These are phyloP conservation scores for Ictidomys tridecemlineatus DNA, from an alignment of 2,113 vertebrate genomes.

Conservation along the genomic window DNA sequence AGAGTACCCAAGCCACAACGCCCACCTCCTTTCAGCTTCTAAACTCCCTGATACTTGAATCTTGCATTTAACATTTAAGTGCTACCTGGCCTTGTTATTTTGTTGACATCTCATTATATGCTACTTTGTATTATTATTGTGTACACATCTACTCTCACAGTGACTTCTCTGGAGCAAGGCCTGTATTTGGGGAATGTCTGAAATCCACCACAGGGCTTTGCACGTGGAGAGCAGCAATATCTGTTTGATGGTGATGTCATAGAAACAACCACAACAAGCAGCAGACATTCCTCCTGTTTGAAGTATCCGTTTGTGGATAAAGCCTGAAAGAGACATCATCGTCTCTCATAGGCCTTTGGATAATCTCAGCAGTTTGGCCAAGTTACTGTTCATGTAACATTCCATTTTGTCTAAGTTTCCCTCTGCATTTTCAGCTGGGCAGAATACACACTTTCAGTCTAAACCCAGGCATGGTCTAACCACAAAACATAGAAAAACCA, in stretches of 20 bases:
- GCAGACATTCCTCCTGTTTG: constrained; percentile 15
- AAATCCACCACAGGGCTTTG: neutral
- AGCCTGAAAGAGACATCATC: constrained; percentile 39
- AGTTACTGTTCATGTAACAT: constrained; percentile 62
- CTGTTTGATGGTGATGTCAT: constrained; percentile 60
- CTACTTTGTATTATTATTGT: neutral
- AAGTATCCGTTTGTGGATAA: constrained; percentile 40
- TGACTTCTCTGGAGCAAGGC: neutral
- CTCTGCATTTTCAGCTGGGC: constrained; percentile 38
- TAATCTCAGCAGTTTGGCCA: constrained; percentile 53
- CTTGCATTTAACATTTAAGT: neutral
- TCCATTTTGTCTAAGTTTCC: constrained; percentile 56
- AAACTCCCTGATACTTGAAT: neutral
- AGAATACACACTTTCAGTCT: constrained; percentile 40
- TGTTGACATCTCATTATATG: neutral
- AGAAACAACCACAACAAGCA: constrained; percentile 59
- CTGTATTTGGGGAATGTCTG: neutral
- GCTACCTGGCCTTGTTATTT: neutral
- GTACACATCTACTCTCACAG: neutral
- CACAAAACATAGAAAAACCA: neutral
- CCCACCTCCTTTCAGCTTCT: neutral
- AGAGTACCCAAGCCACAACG: neutral
- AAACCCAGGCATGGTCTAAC: constrained; percentile 1
- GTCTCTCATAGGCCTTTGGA: neutral
- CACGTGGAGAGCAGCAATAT: neutral